A percentile compares a stretch with the other conserved stretches of the same genome.
Conservation (phyloP, 2,797 vertebrate species). For the Coluber constrictor region DNA sequence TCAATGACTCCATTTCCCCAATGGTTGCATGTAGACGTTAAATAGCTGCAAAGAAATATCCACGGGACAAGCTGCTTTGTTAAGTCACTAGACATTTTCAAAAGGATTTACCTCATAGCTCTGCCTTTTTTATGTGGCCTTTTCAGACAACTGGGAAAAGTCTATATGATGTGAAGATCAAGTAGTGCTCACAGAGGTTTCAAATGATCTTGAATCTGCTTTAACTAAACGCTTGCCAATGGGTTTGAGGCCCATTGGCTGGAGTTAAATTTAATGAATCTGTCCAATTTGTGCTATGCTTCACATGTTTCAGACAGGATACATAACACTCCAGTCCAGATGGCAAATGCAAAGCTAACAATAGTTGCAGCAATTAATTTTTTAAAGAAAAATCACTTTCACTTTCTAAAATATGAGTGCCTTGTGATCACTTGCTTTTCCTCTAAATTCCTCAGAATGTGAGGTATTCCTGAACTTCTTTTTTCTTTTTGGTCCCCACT, state of each 20-base stretch:
- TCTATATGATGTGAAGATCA: background rate
- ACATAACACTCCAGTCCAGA: background rate
- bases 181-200: background rate
- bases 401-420: constrained; percentile 15
- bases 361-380: constrained; percentile 13
- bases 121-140: background rate
- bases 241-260: background rate
- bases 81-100: background rate
- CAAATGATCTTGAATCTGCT: background rate
- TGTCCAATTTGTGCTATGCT: background rate
- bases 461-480: constrained; percentile 51
- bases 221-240: background rate
- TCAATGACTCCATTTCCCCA: background rate
- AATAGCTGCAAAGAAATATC: background rate
- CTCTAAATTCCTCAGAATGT: constrained; percentile 45
- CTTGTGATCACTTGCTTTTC: constrained; percentile 26
- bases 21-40: background rate
- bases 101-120: background rate
- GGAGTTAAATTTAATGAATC: background rate
- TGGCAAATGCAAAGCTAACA: background rate
- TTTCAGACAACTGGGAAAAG: background rate
- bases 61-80: background rate
- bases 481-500: constrained; percentile 33
- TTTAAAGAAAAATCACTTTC: constrained; percentile 19
- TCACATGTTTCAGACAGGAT: background rate